These are phyloP conservation scores for Ormyrus rosae DNA, from an alignment of 2,888 invertebrate species.

Conservation along the genomic window DNA sequence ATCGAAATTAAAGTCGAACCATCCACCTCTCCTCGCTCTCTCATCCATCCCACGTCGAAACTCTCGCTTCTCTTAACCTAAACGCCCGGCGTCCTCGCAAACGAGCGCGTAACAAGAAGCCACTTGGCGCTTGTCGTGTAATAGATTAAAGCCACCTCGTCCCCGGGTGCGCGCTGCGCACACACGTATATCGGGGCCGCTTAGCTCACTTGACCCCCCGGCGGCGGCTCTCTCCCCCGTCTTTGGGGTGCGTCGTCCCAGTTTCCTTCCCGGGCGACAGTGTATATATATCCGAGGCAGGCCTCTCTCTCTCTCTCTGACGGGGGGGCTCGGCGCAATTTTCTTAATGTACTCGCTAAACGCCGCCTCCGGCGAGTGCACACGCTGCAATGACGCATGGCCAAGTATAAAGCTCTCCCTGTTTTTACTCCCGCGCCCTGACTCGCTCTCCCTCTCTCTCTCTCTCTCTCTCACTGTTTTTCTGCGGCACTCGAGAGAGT, in stretches of 20 bases:
- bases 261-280: constrained; percentile 18
- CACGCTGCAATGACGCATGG: constrained; percentile 23
- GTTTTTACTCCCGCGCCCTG: background rate
- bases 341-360: constrained; percentile 75
- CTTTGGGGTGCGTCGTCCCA: constrained; percentile 27
- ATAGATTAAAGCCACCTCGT: constrained; percentile 74
- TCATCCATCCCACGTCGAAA: too few relatives aligned
- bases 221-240: background rate
- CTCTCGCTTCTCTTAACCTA: background rate
- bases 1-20: too few relatives aligned
- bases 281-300: too few relatives aligned
- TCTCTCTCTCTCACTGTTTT: too few relatives aligned
- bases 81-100: constrained; percentile 57
- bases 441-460: too few relatives aligned
- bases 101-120: constrained; percentile 74
- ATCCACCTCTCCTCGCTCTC: too few relatives aligned
- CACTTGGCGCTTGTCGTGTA: constrained; percentile 68
- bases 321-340: constrained; percentile 69
- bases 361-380: constrained; percentile 57
- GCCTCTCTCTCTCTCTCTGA: too few relatives aligned
- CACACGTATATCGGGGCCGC: constrained; percentile 54
- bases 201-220: constrained; percentile 73
- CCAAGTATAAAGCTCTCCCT: background rate
- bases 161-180: background rate
- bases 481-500: too few relatives aligned